phyloP scores from a whole-genome alignment of 2,888 invertebrate genomes.

The Temnothorax unifasciatus region DNA sequence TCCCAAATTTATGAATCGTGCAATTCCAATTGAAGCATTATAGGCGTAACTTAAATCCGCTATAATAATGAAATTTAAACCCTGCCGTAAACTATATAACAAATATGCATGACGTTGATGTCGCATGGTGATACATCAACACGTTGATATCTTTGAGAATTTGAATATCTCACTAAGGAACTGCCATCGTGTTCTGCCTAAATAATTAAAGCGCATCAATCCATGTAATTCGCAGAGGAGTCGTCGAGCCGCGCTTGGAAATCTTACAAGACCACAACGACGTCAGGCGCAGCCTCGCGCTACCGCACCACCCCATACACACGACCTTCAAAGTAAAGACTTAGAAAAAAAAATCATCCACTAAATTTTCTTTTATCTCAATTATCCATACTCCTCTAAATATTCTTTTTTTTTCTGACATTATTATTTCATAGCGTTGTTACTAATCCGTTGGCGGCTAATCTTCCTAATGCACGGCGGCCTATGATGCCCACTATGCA shows the following conservation, averaged over 20 bases:
- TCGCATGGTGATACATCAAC: neutral
- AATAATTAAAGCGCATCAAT: slow-evolving; percentile 79
- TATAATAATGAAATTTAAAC: slow-evolving; percentile 42
- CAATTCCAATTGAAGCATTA: slow-evolving; percentile 11
- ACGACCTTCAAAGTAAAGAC: slow-evolving; percentile 87
- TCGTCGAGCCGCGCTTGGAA: slow-evolving; percentile 88
- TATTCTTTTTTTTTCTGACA: slow-evolving; percentile 57
- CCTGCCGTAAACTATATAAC: slow-evolving; percentile 35
- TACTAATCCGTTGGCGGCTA: slow-evolving; percentile 69
- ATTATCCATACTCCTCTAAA: slow-evolving; percentile 45
- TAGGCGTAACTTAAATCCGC: neutral
- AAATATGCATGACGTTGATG: slow-evolving; percentile 28
- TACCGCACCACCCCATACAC: slow-evolving; percentile 89
- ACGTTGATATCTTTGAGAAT: neutral
- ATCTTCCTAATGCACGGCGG: slow-evolving; percentile 69
- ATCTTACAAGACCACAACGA: slow-evolving; percentile 87
- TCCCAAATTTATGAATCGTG: slow-evolving; percentile 16
- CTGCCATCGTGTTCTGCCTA: slow-evolving; percentile 45
- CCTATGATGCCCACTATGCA: slow-evolving; percentile 67
- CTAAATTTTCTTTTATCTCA: slow-evolving; percentile 44
- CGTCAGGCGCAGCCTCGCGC: slow-evolving; percentile 87
- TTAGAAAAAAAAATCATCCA: slow-evolving; percentile 62
- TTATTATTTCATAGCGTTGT: slow-evolving; percentile 71
- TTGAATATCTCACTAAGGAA: slow-evolving; percentile 5
- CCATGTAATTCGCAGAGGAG: slow-evolving; percentile 87